Percentiles rank a stretch among this genome's conserved stretches.
Conservation (phyloP, 2,797 vertebrate genomes). For the Sparidentex hasta region DNA sequence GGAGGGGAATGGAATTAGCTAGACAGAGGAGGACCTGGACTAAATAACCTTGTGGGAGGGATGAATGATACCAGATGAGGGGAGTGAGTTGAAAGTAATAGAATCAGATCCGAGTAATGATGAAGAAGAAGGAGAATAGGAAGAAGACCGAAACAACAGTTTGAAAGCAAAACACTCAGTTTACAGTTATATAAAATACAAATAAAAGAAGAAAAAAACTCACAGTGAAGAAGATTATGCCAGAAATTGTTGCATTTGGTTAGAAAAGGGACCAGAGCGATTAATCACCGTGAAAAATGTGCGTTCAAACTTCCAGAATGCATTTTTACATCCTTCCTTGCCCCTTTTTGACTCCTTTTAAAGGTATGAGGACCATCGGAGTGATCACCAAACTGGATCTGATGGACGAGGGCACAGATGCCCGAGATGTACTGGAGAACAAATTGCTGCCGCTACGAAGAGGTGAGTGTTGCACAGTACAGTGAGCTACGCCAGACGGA, state of each 20-base stretch:
- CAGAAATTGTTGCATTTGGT: background rate
- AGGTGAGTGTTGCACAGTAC: constrained; percentile 64
- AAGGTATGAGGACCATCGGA: constrained; percentile 94
- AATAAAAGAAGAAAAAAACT: constrained; percentile 2
- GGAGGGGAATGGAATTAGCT: constrained; percentile 20
- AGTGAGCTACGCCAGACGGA: background rate
- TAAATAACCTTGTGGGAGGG: constrained; percentile 41
- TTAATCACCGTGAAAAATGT: background rate
- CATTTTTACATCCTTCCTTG: background rate
- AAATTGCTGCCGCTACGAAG: constrained; percentile 87
- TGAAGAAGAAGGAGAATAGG: background rate
- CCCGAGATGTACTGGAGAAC: constrained; percentile 94
- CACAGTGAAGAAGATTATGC: background rate
- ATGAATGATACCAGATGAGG: constrained; percentile 39
- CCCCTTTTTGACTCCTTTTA: background rate
- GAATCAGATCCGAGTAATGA: background rate
- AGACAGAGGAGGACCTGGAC: constrained; percentile 17
- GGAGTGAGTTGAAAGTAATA: constrained; percentile 4
- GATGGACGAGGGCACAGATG: constrained; percentile 98
- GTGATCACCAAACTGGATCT: constrained; percentile 98
- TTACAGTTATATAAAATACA: background rate
- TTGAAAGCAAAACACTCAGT: background rate
- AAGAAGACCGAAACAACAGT: background rate
- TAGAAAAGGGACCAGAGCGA: background rate
- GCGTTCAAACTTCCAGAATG: background rate